Evolutionary conservation across 2,888 invertebrate genomes (phyloP), one percentile per base, ranked within the genome.

Genomic region (Caenorhabditis auriculariae): DNA sequence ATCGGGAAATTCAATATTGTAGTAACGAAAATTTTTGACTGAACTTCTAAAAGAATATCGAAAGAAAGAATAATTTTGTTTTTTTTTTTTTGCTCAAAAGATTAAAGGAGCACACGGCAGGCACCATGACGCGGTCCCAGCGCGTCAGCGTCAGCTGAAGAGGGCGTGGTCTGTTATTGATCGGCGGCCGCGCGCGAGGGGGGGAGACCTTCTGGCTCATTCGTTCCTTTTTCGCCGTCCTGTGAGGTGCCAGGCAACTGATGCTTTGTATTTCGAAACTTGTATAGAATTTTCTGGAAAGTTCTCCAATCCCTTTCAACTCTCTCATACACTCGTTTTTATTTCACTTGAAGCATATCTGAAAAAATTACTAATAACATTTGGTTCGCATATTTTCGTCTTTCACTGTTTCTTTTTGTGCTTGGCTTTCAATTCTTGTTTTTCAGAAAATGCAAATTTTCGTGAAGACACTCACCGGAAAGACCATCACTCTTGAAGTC

Each of bases 381-480:
- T n/a, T n/a, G n/a, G n/a, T n/a, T n/a, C n/a, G n/a, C n/a, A n/a
- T n/a, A n/a, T 41, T 41, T 41, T 41, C 19, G 9, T 41, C 7
- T 17, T 41, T 41, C 7, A 7, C 9, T 15, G 15, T 41, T 17
- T 15, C 9, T 12, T 12, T 12, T 41, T 7, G 7, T 19, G 7
- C n/a, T n/a, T 41, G 9, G 7, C 21, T 19, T 17, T 12, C 9
- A 7, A 41, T 12, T n/a, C 9, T 32, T 32, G 9, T 32, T n/a
- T 32, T n/a, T 32, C 21, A n/a, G 7, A 41, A 17, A 28, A 92
- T 92, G 92, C 93, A 94, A 88, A 93, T 94, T 85, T 94, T 92
- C 84, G 91, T 92, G 68, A 92, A 92, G 86, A 60, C 60, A 2
- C 87, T 92, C 44, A 91, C 91, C 80, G 91, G 91, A 78, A 92